Evolutionary conservation across 2,888 invertebrate species (phyloP).

Genomic region (Xylocampa areola): DNA sequence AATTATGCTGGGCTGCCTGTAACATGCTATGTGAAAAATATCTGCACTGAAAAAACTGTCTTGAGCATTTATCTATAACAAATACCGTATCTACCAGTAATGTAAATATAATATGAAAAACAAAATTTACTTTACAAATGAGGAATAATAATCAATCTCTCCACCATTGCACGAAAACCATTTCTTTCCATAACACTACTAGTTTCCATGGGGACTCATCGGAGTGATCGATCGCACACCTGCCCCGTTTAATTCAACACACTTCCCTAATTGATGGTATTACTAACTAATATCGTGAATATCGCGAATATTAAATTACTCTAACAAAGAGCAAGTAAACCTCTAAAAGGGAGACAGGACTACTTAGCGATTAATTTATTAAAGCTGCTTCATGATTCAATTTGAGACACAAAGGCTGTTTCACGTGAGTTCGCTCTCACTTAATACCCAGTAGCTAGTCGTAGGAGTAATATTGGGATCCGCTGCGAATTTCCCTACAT

Average conservation of each 20-base stretch:
- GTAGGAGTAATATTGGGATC: constrained; percentile 14
- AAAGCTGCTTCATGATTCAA: constrained; percentile 78
- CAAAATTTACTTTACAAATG: constrained; percentile 43
- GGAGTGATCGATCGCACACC: constrained; percentile 70
- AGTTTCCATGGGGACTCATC: constrained; percentile 58
- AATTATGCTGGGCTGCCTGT: too few relatives aligned
- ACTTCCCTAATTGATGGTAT: constrained; percentile 64
- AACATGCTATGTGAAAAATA: too few relatives aligned
- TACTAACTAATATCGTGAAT: constrained; percentile 67
- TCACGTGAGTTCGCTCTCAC: constrained; percentile 54
- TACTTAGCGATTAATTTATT: constrained; percentile 79
- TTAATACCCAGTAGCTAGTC: constrained; percentile 31
- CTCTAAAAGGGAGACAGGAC: constrained; percentile 71
- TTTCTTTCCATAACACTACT: constrained; percentile 56
- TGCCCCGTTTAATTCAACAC: constrained; percentile 68
- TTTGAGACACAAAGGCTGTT: constrained; percentile 72
- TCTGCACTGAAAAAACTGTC: too few relatives aligned
- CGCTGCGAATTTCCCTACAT: constrained; percentile 18
- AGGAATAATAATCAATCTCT: constrained; percentile 51
- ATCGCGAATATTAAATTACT: constrained; percentile 76
- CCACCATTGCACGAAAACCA: constrained; percentile 37
- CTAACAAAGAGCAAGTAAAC: constrained; percentile 66
- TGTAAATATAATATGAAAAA: too few relatives aligned
- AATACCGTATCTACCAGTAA: too few relatives aligned
- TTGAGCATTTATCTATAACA: too few relatives aligned